phyloP scores from a whole-genome alignment of 2,888 invertebrate species.

The Dioctria rufipes region DNA sequence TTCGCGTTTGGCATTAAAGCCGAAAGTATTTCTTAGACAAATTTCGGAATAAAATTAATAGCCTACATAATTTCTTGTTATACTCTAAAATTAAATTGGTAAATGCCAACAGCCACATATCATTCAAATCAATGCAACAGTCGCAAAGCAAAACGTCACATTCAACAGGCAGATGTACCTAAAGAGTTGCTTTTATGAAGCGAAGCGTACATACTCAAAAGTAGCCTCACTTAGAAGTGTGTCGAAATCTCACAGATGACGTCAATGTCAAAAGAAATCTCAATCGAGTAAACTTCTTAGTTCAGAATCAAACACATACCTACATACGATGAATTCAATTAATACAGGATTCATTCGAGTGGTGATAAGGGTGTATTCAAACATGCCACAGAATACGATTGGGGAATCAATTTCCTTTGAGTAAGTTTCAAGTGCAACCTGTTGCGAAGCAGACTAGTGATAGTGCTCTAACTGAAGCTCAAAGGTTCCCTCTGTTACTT shows the following conservation, averaged over 20 bases:
- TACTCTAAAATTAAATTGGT: too few relatives aligned
- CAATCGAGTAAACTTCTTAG: neutral
- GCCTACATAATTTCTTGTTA: too few relatives aligned
- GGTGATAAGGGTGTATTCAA: slow-evolving; percentile 23
- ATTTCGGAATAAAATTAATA: too few relatives aligned
- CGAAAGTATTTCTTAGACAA: too few relatives aligned
- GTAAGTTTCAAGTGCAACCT: slow-evolving; percentile 28
- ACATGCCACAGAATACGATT: slow-evolving; percentile 37
- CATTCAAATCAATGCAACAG: too few relatives aligned
- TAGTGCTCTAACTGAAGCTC: neutral
- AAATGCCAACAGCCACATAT: too few relatives aligned
- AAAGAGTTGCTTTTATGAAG: too few relatives aligned
- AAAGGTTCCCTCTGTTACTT: neutral
- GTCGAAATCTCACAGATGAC: slow-evolving; percentile 4
- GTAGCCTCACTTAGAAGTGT: neutral
- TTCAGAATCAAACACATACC: neutral
- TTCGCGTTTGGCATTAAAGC: too few relatives aligned
- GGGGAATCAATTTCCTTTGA: slow-evolving; percentile 37
- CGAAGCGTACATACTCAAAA: too few relatives aligned
- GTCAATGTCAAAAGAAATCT: slow-evolving; percentile 7
- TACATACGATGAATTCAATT: neutral
- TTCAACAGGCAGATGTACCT: too few relatives aligned
- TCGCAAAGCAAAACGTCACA: too few relatives aligned
- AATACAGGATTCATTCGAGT: neutral
- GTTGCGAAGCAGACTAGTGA: neutral